Base-by-base conservation (phyloP, 2,888 invertebrate genomes). In the Orchestes rusci region DNA sequence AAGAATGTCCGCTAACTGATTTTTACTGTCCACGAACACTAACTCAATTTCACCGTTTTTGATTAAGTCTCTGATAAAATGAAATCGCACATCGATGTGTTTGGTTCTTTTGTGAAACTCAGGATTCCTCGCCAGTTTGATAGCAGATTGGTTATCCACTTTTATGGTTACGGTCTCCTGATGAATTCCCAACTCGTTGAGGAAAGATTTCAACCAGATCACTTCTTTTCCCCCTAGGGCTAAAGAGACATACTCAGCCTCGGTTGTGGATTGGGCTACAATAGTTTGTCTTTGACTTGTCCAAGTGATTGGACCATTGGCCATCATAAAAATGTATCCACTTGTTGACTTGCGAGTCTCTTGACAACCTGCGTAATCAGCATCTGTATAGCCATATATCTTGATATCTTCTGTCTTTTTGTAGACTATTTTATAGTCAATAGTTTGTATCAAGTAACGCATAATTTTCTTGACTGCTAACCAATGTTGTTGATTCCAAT, bases 401-500 rank as follows among this genome's bases (percentile, higher is more conserved):
- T 15, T 20, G 12, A 8, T 8, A 16, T 16, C 34, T 12, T 19
- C 39, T 19, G 12, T 31, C 8, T 39, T 19, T 16, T 20, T n/a
- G 16, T 19, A 39, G 5, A 17, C 20, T 3, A 39, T 39, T 10
- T 19, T 13, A 17, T 13, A 39, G 8, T 39, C 18, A n/a, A 17
- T 16, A 18, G 39, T 38, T 16, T 17, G 15, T 16, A 18, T 45
- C 20, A 51, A 17, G 33, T 50, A 50, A 18, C 38, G 41, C 5
- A 51, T 23, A 19, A 45, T 51, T 23, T 44, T 32, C 32, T 50
- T 46, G 4, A 51, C 46, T 4, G 42, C 36, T 13, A 8, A 8
- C 38, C 36, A 30, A 19, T 51, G 39, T 5, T 12, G 17, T 16
- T 17, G 16, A n/a, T 13, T 33, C 10, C 16, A 40, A 18, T 45